Percentiles rank a stretch among this genome's conserved stretches.
These are phyloP conservation scores for Lophura nycthemera DNA, from an alignment of 2,113 vertebrate genomes.

Conservation along the genomic window DNA sequence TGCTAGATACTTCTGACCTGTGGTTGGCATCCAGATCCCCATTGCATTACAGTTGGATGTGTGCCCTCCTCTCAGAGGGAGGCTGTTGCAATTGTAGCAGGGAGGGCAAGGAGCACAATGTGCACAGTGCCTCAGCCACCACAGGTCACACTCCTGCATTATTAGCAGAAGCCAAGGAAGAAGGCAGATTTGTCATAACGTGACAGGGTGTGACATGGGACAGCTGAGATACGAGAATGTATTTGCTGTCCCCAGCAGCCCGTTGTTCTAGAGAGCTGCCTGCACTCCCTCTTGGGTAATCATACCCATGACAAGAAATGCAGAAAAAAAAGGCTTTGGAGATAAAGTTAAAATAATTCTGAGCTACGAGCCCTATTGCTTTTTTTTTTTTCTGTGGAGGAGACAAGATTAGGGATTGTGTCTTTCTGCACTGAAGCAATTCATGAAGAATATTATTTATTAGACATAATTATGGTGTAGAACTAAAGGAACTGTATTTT, in stretches of 20 bases:
- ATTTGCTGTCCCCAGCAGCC: background rate
- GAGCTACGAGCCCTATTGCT: background rate
- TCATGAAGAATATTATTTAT: background rate
- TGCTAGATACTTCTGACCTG: background rate
- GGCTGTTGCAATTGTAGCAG: background rate
- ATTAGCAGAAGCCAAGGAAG: background rate
- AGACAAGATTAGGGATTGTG: background rate
- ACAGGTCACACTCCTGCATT: background rate
- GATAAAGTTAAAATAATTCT: background rate
- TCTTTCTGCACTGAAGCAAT: background rate
- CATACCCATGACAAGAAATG: background rate
- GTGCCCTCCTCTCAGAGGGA: background rate
- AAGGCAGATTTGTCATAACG: background rate
- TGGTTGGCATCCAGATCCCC: rapidly evolving
- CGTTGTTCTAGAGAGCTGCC: background rate
- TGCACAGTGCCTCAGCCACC: background rate
- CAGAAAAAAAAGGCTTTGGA: background rate
- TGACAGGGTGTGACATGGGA: background rate
- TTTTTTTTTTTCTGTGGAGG: background rate
- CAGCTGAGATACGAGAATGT: background rate
- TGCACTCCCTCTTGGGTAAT: background rate
- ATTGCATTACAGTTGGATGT: background rate
- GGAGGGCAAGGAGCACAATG: background rate
- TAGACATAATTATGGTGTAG: background rate
- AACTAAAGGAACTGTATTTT: background rate